Evolutionary conservation across 2,113 vertebrate species (phyloP).

Genomic region (Electrona antarctica): DNA sequence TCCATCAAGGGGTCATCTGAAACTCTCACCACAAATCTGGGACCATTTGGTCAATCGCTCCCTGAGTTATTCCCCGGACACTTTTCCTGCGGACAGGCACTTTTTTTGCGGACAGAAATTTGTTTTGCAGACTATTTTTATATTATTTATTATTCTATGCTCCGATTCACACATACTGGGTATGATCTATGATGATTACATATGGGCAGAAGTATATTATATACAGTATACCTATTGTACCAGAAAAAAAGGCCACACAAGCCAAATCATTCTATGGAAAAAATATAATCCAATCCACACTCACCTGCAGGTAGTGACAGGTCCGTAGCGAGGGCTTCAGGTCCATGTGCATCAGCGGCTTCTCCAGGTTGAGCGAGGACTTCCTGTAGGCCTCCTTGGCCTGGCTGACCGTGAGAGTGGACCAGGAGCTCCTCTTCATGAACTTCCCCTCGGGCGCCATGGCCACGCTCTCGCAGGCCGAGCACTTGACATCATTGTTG

Average conservation of each 20-base stretch:
- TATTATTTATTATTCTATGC: no score
- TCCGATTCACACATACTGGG: no score
- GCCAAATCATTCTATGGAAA: neutral
- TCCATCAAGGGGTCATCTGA: no score
- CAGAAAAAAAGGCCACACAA: neutral
- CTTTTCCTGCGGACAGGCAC: no score
- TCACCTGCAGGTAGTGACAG: slow-evolving; percentile 97
- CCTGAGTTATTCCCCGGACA: no score
- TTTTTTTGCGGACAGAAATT: no score
- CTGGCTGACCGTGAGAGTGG: slow-evolving; percentile 97
- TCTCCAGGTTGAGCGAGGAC: slow-evolving; percentile 95
- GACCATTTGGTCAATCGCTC: no score
- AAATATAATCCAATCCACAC: slow-evolving; percentile 13
- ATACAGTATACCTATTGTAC: no score
- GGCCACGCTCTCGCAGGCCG: slow-evolving; percentile 91
- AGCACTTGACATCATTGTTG: slow-evolving; percentile 97
- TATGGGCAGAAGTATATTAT: no score
- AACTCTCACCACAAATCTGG: no score
- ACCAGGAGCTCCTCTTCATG: slow-evolving; percentile 99
- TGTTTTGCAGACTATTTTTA: no score
- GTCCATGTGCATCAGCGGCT: slow-evolving; percentile 90
- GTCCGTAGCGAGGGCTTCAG: slow-evolving; percentile 87
- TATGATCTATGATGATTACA: no score
- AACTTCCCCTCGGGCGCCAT: slow-evolving; percentile 92
- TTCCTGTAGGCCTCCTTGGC: slow-evolving; percentile 98